Conservation (phyloP, 2,888 invertebrate species). For the Apodemia duryi region DNA sequence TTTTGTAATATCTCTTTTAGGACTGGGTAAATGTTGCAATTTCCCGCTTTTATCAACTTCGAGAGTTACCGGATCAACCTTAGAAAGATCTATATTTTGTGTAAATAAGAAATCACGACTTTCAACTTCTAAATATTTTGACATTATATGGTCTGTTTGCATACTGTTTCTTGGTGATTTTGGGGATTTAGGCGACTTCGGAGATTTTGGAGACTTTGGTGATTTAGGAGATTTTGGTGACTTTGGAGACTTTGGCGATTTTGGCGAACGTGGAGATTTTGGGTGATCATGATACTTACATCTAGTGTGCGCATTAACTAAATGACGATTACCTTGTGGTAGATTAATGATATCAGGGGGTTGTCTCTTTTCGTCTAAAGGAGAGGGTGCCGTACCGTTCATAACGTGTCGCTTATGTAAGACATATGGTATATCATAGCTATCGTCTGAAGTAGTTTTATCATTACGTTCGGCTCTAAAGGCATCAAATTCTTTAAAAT, state of each 20-base stretch:
- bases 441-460: constrained; percentile 71
- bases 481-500: constrained; percentile 83
- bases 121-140: constrained; percentile 73
- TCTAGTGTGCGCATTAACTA: constrained; percentile 66
- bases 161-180: constrained; percentile 66
- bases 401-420: constrained; percentile 91
- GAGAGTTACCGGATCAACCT: constrained; percentile 85
- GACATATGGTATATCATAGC: constrained; percentile 89
- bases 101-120: constrained; percentile 84
- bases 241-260: constrained; percentile 82
- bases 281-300: constrained; percentile 76
- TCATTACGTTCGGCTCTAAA: constrained; percentile 76
- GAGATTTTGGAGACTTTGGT: constrained; percentile 78
- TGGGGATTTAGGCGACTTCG: constrained; percentile 76
- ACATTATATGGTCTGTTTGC: constrained; percentile 67
- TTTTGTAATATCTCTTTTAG: constrained; percentile 85
- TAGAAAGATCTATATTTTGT: constrained; percentile 86
- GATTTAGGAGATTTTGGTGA: constrained; percentile 82
- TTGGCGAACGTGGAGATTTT: constrained; percentile 71
- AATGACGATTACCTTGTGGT: constrained; percentile 67
- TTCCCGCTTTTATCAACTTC: constrained; percentile 83
- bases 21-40: constrained; percentile 82
- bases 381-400: constrained; percentile 88
- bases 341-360: constrained; percentile 70
- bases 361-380: constrained; percentile 65